These are phyloP conservation scores for Chiloscyllium punctatum DNA, from an alignment of 2,797 vertebrate species.

Conservation along the genomic window DNA sequence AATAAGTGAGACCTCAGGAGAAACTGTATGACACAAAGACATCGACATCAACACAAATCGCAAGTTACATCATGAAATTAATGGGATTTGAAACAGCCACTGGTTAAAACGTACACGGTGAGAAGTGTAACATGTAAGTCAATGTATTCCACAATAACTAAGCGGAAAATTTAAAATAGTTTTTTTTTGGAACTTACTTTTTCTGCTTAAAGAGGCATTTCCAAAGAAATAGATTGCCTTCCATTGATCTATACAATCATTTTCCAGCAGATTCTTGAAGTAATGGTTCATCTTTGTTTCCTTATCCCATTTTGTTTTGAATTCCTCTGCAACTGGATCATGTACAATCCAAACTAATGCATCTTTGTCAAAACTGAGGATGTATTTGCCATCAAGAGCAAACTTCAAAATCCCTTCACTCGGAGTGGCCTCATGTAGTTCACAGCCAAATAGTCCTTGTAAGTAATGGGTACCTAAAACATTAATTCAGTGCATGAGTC, in stretches of 20 bases:
- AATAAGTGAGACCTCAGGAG: neutral
- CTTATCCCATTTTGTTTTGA: neutral
- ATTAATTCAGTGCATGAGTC: neutral
- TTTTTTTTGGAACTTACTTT: neutral
- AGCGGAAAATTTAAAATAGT: no score
- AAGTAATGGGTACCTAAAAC: neutral
- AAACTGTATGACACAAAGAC: neutral
- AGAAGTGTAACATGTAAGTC: no score
- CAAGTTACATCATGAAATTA: neutral
- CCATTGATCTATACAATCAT: neutral
- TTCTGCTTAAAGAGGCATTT: neutral
- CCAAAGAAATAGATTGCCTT: neutral
- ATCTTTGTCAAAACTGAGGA: neutral
- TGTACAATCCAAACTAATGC: neutral
- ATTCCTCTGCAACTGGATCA: neutral
- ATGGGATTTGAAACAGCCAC: neutral
- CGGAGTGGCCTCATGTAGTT: neutral
- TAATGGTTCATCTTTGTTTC: neutral
- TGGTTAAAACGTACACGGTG: neutral
- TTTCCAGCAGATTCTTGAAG: neutral
- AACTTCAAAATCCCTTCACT: neutral
- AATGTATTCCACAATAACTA: no score
- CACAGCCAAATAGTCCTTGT: constrained; percentile 19
- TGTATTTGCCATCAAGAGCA: neutral
- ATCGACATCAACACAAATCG: neutral